phyloP scores from a whole-genome alignment of 2,888 invertebrate genomes.

The Amorpha juglandis region DNA sequence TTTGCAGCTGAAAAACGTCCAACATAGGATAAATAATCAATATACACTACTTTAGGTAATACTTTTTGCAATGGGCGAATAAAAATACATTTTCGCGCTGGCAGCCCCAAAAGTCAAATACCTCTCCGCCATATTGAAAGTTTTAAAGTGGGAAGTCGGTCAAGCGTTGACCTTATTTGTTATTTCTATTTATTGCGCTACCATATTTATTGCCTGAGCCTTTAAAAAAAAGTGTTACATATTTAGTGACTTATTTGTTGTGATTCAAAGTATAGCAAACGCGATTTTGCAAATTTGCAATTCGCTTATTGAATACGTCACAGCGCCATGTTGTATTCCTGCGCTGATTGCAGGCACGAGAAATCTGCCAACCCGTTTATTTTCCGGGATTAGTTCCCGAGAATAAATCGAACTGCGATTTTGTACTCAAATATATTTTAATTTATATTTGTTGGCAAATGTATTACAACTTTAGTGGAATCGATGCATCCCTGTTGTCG shows the following conservation, averaged over 20 bases:
- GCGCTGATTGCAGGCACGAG: slow-evolving; percentile 85
- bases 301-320: slow-evolving; percentile 80
- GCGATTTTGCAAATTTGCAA: slow-evolving; percentile 72
- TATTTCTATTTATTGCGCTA: slow-evolving; percentile 63
- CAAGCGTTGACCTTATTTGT: slow-evolving; percentile 78
- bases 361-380: slow-evolving; percentile 84
- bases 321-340: slow-evolving; percentile 85
- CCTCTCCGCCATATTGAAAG: slow-evolving; percentile 80
- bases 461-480: slow-evolving; percentile 77
- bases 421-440: slow-evolving; percentile 83
- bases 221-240: slow-evolving; percentile 59
- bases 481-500: slow-evolving; percentile 80
- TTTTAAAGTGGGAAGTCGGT: slow-evolving; percentile 78
- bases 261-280: slow-evolving; percentile 49
- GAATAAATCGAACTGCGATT: slow-evolving; percentile 81
- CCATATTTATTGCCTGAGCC: slow-evolving; percentile 57
- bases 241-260: slow-evolving; percentile 59
- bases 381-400: slow-evolving; percentile 82
- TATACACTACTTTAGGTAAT: too few species aligned
- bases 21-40: too few species aligned
- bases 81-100: slow-evolving; percentile 32
- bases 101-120: slow-evolving; percentile 70
- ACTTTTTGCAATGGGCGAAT: too few species aligned
- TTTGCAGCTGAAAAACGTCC: too few species aligned
- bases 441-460: slow-evolving; percentile 82